Conservation (phyloP, 2,888 invertebrate genomes). For the Idaea aversata region DNA sequence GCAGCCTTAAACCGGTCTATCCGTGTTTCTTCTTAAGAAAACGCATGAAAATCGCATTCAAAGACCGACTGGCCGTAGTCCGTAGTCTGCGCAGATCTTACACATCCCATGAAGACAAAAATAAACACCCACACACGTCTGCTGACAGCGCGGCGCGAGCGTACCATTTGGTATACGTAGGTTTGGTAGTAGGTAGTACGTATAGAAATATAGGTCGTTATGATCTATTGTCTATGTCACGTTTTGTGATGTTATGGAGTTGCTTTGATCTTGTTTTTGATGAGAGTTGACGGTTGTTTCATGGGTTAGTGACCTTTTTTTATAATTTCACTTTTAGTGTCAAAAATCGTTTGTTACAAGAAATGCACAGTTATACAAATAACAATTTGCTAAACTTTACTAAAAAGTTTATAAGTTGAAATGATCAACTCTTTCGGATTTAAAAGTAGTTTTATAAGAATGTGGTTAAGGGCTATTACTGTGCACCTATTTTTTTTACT, state of each 20-base stretch:
- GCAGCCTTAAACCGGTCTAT: too few species aligned
- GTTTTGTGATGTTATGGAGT: not conserved
- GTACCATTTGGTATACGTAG: not conserved
- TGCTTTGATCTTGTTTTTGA: not conserved
- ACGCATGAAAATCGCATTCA: not conserved
- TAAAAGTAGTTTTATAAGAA: too few species aligned
- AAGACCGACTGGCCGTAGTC: too few species aligned
- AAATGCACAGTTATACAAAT: too few species aligned
- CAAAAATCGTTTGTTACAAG: not conserved
- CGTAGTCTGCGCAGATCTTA: not conserved
- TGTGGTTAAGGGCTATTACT: too few species aligned
- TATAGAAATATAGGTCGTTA: not conserved
- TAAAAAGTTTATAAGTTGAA: too few species aligned
- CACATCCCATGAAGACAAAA: not conserved
- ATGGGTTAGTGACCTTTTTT: not conserved
- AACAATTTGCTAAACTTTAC: too few species aligned
- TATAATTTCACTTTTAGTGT: not conserved
- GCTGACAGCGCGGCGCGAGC: not conserved
- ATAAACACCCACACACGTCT: not conserved
- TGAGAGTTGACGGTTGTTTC: not conserved
- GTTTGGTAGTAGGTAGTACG: not conserved
- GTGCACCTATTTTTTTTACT: too few species aligned
- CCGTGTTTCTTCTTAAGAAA: too few species aligned
- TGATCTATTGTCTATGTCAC: not conserved
- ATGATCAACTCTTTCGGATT: too few species aligned